phyloP scores from a whole-genome alignment of 2,888 invertebrate genomes.

The Sthenelais limicola region DNA sequence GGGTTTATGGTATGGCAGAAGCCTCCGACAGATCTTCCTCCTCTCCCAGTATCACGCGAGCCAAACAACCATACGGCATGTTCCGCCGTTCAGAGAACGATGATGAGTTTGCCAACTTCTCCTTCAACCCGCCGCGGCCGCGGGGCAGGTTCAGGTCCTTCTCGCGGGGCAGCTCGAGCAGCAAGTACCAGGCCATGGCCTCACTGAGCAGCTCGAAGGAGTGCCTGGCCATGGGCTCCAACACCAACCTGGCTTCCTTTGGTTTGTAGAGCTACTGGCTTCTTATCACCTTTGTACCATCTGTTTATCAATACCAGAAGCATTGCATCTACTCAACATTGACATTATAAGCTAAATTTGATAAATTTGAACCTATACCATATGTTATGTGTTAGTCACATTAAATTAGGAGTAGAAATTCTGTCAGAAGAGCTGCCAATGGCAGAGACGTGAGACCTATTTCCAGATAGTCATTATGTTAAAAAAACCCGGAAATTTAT shows the following conservation, averaged over 20 bases:
- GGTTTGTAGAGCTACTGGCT: too few relatives aligned
- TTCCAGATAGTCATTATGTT: too few relatives aligned
- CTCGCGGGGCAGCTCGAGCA: conserved; percentile 29
- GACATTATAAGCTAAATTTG: too few relatives aligned
- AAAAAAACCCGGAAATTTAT: too few relatives aligned
- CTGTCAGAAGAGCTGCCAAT: too few relatives aligned
- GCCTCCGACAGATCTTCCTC: conserved; percentile 1
- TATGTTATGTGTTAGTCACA: too few relatives aligned
- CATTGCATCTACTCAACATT: too few relatives aligned
- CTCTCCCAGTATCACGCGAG: conserved; percentile 2
- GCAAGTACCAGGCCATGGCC: conserved; percentile 42
- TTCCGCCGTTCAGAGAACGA: conserved; percentile 20
- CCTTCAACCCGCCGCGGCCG: conserved; percentile 45
- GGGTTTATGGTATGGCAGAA: conserved; percentile 18
- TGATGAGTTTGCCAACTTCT: conserved; percentile 50
- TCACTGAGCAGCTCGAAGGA: conserved; percentile 43
- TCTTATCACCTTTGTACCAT: too few relatives aligned
- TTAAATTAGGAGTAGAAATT: too few relatives aligned
- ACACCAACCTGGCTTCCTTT: conserved; percentile 46
- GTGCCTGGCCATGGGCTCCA: conserved; percentile 44
- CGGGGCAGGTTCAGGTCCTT: conserved; percentile 43
- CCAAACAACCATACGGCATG: conserved; percentile 15
- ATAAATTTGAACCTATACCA: too few relatives aligned
- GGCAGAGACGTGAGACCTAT: too few relatives aligned
- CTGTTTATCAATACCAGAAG: too few relatives aligned